These are phyloP conservation scores for Anhinga rufa DNA, from an alignment of 2,113 vertebrate genomes.

Conservation along the genomic window DNA sequence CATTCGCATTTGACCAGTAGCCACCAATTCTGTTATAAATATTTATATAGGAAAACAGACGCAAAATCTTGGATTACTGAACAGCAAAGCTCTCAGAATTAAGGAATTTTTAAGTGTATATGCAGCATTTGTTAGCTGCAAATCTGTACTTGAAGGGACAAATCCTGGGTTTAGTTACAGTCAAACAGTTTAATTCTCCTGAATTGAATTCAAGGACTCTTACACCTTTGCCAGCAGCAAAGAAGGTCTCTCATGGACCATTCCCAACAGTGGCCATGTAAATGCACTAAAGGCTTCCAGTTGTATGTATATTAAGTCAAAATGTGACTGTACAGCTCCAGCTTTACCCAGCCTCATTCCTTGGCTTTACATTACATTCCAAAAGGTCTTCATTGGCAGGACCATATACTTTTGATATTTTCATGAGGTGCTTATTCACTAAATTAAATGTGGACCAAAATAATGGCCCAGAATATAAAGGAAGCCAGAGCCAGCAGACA, in stretches of 20 bases:
- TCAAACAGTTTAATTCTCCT: neutral
- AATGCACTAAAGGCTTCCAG: neutral
- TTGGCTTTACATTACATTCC: neutral
- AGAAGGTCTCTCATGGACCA: neutral
- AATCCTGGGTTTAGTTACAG: neutral
- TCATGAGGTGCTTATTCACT: neutral
- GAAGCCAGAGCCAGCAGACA: neutral
- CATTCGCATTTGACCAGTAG: neutral
- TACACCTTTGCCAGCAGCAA: neutral
- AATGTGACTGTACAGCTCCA: neutral
- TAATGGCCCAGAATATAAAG: neutral
- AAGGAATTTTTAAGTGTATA: neutral
- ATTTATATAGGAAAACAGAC: constrained; percentile 8
- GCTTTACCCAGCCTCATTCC: neutral
- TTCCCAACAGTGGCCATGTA: fast-evolving
- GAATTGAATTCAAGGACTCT: neutral
- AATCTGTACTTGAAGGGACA: neutral
- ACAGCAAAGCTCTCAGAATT: neutral
- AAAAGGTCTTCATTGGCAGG: neutral
- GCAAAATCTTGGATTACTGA: constrained; percentile 29
- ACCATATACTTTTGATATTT: neutral
- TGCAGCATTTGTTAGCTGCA: neutral
- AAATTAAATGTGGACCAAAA: neutral
- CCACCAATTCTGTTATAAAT: neutral
- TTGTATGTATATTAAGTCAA: neutral